A percentile compares a stretch with the other conserved stretches of the same genome.
These are phyloP conservation scores for Galerucella calmariensis DNA, from an alignment of 2,888 invertebrate genomes.

Conservation along the genomic window DNA sequence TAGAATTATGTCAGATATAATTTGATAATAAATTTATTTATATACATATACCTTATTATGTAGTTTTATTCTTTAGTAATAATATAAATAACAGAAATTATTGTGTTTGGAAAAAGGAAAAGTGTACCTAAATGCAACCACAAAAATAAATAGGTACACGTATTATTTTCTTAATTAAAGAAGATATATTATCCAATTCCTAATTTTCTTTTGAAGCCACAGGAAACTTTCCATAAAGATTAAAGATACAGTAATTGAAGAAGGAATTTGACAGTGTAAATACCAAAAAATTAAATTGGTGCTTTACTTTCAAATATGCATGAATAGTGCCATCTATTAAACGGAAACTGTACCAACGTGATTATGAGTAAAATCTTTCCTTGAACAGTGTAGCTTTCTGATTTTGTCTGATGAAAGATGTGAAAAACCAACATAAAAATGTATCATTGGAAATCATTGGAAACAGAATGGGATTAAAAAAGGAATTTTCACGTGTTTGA, in stretches of 20 bases:
- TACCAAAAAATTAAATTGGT: too few species aligned
- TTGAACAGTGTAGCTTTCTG: slow-evolving; percentile 1
- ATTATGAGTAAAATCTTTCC: neutral
- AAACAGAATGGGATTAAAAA: too few species aligned
- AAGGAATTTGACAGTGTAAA: too few species aligned
- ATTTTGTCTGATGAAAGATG: slow-evolving; percentile 27
- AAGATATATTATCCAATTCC: too few species aligned
- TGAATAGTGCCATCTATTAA: slow-evolving; percentile 4
- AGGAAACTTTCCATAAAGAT: too few species aligned
- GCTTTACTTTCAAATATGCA: neutral
- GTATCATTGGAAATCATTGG: neutral
- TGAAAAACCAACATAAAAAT: slow-evolving; percentile 24
- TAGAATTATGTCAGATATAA: slow-evolving; percentile 1
- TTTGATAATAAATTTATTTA: slow-evolving; percentile 13
- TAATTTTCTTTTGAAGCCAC: too few species aligned
- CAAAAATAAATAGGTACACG: too few species aligned
- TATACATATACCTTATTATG: neutral
- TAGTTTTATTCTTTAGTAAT: neutral
- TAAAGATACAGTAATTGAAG: too few species aligned
- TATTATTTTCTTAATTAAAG: too few species aligned
- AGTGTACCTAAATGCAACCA: too few species aligned
- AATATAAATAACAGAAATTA: neutral
- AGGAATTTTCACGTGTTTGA: too few species aligned
- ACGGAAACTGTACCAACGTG: neutral
- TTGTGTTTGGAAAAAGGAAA: too few species aligned